Evolutionary conservation across 2,888 invertebrate genomes (phyloP).

Genomic region (Xanthia togata): DNA sequence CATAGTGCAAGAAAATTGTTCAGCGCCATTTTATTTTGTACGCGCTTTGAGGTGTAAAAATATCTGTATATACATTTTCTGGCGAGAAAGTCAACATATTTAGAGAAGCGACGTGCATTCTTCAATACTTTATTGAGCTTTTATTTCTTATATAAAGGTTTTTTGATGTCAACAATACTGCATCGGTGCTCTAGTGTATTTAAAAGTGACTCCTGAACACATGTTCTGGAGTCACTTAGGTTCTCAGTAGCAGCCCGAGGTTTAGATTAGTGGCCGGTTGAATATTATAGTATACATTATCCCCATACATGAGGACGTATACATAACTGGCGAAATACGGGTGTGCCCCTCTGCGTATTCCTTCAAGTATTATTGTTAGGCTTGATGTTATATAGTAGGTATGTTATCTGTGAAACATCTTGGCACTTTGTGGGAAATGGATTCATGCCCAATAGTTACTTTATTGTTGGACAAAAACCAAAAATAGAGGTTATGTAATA

Average conservation of each 20-base stretch:
- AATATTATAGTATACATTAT: neutral
- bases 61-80: slow-evolving; percentile 26
- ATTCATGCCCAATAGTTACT: neutral
- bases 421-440: neutral
- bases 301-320: neutral
- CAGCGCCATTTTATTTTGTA: slow-evolving; percentile 25
- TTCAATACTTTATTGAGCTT: slow-evolving; percentile 7
- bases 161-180: neutral
- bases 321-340: neutral
- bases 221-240: no score
- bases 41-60: slow-evolving; percentile 34
- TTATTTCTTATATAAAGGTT: neutral
- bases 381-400: neutral
- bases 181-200: neutral
- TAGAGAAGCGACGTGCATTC: neutral
- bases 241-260: neutral
- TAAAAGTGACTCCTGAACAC: neutral
- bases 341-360: neutral
- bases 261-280: neutral
- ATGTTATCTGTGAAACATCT: no score
- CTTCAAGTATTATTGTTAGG: neutral
- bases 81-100: slow-evolving; percentile 11
- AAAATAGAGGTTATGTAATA: neutral
- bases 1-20: slow-evolving; percentile 14
- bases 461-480: neutral